A percentile compares a stretch with the other conserved stretches of the same genome.
Evolutionary conservation across 2,888 invertebrate genomes (phyloP).

Genomic region (Folsomia candida): DNA sequence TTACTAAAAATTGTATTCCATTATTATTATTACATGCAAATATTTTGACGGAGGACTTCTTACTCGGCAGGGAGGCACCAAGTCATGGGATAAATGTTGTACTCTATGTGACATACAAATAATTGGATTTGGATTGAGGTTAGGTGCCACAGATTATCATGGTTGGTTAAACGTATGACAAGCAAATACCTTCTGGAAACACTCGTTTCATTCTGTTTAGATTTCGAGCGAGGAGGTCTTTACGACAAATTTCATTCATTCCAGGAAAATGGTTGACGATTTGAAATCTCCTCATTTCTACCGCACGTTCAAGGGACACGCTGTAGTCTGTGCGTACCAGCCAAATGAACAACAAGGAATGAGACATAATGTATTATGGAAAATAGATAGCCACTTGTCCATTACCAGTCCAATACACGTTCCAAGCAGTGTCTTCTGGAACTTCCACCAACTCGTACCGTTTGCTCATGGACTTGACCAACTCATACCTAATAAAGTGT

Average conservation of each 20-base stretch:
- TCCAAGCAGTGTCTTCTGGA: constrained; percentile 76
- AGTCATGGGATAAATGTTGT: constrained; percentile 87
- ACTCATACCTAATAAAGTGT: constrained; percentile 62
- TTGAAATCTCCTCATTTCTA: constrained; percentile 84
- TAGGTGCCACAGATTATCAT: no score
- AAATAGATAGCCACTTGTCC: no score
- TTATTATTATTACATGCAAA: neutral
- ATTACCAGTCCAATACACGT: constrained; percentile 90
- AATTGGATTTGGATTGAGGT: no score
- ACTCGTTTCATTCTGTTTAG: constrained; percentile 83
- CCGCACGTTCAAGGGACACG: constrained; percentile 79
- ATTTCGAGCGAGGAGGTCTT: constrained; percentile 83
- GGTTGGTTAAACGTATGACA: no score
- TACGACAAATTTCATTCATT: constrained; percentile 83
- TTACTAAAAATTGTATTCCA: constrained; percentile 58
- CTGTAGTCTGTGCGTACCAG: no score
- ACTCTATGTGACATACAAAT: no score
- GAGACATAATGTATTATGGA: no score
- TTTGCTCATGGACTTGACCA: constrained; percentile 68
- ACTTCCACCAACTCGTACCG: constrained; percentile 75
- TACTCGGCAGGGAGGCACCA: constrained; percentile 86
- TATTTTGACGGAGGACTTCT: no score
- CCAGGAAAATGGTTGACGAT: constrained; percentile 92
- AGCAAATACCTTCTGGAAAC: constrained; percentile 70
- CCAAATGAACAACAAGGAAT: no score